A percentile compares a stretch with the other conserved stretches of the same genome.
Conservation (phyloP, 2,888 invertebrate genomes). For the Dugesia japonica region DNA sequence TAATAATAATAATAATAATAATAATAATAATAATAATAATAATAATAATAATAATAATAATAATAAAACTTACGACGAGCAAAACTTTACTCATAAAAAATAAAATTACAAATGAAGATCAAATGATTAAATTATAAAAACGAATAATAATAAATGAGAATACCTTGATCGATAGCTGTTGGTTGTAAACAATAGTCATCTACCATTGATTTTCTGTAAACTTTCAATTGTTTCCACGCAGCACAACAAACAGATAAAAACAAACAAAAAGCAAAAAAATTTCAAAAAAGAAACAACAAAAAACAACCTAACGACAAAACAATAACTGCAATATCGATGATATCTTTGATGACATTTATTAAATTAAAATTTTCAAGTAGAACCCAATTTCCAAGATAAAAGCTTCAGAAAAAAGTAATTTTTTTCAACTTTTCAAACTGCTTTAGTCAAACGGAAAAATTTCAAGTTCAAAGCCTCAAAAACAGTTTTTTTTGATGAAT, state of each 20-base stretch:
- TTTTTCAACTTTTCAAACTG: conserved; percentile 20
- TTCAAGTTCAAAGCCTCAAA: conserved; percentile 11
- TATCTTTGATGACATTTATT: conserved; percentile 14
- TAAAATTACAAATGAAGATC: not conserved
- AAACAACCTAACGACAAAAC: too few relatives aligned
- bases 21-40: too few relatives aligned
- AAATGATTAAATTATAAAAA: not conserved
- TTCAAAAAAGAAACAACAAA: not conserved
- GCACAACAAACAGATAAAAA: not conserved
- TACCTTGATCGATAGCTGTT: conserved; percentile 11
- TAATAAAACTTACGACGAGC: too few relatives aligned
- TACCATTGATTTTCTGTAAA: not conserved
- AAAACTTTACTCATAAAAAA: too few relatives aligned
- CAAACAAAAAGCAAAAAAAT: not conserved
- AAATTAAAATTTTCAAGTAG: conserved; percentile 7
- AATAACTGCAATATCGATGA: conserved; percentile 15
- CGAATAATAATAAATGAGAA: not conserved
- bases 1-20: too few relatives aligned
- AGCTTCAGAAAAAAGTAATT: not conserved
- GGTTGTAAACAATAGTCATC: conserved; percentile 5
- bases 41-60: too few relatives aligned
- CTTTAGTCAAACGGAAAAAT: conserved; percentile 11
- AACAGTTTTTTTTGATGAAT: not conserved
- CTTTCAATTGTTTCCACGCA: not conserved
- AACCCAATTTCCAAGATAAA: conserved; percentile 20